A percentile compares a stretch with the other conserved stretches of the same genome.
Evolutionary conservation across 2,797 vertebrate genomes (phyloP).

Genomic region (Enteromius treurensis): DNA sequence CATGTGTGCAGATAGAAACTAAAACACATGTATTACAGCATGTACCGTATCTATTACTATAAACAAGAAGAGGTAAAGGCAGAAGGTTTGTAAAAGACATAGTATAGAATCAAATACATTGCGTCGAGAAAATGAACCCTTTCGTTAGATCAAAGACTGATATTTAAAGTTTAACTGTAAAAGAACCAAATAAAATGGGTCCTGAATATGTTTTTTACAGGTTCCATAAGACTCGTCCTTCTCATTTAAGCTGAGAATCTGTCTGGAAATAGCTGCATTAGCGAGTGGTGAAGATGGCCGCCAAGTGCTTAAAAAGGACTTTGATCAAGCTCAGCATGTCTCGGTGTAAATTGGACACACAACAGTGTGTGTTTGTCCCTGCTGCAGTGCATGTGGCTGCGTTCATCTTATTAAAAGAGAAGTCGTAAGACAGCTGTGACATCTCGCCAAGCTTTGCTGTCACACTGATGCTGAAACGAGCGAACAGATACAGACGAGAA

Average conservation of each 20-base stretch:
- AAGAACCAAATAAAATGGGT: not conserved
- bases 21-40: not conserved
- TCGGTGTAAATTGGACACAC: not conserved
- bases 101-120: not conserved
- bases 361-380: slow-evolving; percentile 10
- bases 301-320: not conserved
- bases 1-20: not conserved
- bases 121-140: not conserved
- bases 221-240: not conserved
- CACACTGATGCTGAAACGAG: slow-evolving; percentile 17
- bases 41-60: not conserved
- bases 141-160: not conserved
- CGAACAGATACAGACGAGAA: slow-evolving; percentile 22
- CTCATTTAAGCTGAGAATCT: not conserved
- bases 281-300: not conserved
- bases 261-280: not conserved
- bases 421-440: slow-evolving; percentile 48
- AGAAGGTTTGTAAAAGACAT: not conserved
- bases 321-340: slow-evolving; percentile 4
- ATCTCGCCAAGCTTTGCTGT: slow-evolving; percentile 33
- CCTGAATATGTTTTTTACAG: no score
- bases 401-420: slow-evolving; percentile 53
- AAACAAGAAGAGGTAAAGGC: not conserved
- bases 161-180: not conserved
- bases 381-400: not conserved